Base-by-base conservation (phyloP, 1,140 invertebrate genomes). In the Drosophila melanica region DNA sequence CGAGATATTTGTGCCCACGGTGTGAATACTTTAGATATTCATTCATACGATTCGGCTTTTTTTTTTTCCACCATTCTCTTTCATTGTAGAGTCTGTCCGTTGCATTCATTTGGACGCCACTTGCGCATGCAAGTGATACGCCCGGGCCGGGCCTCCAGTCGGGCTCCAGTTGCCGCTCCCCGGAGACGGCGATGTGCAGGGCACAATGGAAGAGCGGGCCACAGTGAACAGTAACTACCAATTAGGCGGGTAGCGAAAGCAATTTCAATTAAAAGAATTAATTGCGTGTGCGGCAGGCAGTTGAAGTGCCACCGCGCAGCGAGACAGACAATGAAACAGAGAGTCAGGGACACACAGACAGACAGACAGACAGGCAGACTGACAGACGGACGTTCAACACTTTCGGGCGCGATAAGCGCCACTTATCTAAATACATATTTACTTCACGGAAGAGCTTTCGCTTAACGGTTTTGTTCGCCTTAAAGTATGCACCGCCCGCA, bases 351-450 rank as follows among this genome's bases (percentile, higher is more conserved):
- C 12, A 35, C 30, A 33, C 30, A 33, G 6, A 33, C 2, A 14
- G 35, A 18, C 12, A 48, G 10, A 6, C 14, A 62, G 42, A 54
- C 44, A 35, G n/a, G 35, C 3, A 14, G 14, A 54, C 33, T 27
- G 9, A 35, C 14, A 16, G 50, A 42, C n/a, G 37, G 23, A 66
- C 58, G 60, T 53, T 57, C 65, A 68, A 69, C 71, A 74, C 71
- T 74, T 69, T 74, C 20, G 65, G 27, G 14, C 18, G 63, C 62
- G 81, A 85, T 85, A 85, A 86, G 78, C 72, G 69, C 45, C 82
- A 87, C 81, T 86, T 86, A 86, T 86, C 81, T 87, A 86, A 86
- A 86, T 86, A 86, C 81, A 86, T 87, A 86, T 87, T 86, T 86
- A 81, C 67, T 55, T 48, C 60, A 14, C 12, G 54, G 57, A 54